Evolutionary conservation across 1,140 invertebrate genomes (phyloP).

Genomic region (Sarcophaga peregrina): DNA sequence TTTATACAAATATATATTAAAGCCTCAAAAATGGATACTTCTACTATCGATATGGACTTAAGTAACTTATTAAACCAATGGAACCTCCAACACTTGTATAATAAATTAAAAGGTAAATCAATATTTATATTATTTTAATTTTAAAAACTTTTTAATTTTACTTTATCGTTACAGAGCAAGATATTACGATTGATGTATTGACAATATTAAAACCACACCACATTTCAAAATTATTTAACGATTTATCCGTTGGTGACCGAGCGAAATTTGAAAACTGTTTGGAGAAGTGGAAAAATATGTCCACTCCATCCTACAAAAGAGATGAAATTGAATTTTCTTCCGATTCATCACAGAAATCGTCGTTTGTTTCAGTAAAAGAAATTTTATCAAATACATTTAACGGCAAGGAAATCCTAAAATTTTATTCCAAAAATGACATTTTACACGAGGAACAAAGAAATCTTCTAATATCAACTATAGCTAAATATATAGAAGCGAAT

Average conservation of each 20-base stretch:
- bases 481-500: too few species aligned
- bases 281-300: not conserved
- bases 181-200: not conserved
- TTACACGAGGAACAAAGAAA: not conserved
- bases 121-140: not conserved
- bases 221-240: not conserved
- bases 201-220: not conserved
- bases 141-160: not conserved
- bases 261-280: not conserved
- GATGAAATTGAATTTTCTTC: not conserved
- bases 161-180: not conserved
- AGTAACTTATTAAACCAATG: not conserved
- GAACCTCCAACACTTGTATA: not conserved
- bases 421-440: not conserved
- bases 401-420: not conserved
- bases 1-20: conserved; percentile 4
- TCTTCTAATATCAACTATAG: too few species aligned
- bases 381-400: not conserved
- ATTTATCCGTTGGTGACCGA: not conserved
- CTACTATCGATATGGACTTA: not conserved
- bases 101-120: not conserved
- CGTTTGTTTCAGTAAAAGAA: not conserved
- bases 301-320: too few species aligned
- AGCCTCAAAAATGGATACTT: too few species aligned
- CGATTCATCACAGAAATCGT: not conserved